phyloP scores from a whole-genome alignment of 2,113 vertebrate genomes.

The Hemicordylus capensis region DNA sequence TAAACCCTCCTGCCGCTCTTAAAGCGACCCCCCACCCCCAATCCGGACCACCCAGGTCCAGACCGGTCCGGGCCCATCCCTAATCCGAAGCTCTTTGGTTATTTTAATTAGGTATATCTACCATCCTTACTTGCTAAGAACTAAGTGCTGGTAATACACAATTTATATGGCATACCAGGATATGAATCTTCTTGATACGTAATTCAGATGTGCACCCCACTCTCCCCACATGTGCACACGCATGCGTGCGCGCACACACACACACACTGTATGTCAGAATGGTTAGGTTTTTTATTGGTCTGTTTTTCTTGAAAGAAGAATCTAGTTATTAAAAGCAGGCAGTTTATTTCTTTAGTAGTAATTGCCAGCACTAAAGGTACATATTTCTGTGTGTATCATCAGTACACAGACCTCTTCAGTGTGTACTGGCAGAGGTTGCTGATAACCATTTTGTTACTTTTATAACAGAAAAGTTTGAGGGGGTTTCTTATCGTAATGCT shows the following conservation, averaged over 20 bases:
- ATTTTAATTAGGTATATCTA: neutral
- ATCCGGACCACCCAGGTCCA: too few species aligned
- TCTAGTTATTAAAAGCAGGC: neutral
- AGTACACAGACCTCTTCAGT: too few species aligned
- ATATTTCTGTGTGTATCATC: too few species aligned
- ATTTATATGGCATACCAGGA: neutral
- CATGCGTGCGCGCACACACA: too few species aligned
- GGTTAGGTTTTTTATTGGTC: neutral
- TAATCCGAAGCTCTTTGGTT: accelerated
- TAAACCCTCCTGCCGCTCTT: too few species aligned
- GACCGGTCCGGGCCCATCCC: too few species aligned
- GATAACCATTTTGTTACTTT: too few species aligned
- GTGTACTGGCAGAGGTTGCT: neutral
- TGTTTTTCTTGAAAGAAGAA: neutral
- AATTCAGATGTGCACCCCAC: neutral
- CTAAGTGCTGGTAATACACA: neutral
- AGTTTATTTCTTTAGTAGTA: neutral
- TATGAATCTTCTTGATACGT: neutral
- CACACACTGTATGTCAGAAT: too few species aligned
- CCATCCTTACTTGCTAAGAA: neutral
- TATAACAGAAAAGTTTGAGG: too few species aligned
- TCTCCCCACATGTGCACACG: too few species aligned
- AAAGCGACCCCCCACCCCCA: too few species aligned
- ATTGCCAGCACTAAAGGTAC: neutral
- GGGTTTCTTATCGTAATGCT: too few species aligned